Conservation (phyloP, 2,113 vertebrate genomes). For the Mugil cephalus region DNA sequence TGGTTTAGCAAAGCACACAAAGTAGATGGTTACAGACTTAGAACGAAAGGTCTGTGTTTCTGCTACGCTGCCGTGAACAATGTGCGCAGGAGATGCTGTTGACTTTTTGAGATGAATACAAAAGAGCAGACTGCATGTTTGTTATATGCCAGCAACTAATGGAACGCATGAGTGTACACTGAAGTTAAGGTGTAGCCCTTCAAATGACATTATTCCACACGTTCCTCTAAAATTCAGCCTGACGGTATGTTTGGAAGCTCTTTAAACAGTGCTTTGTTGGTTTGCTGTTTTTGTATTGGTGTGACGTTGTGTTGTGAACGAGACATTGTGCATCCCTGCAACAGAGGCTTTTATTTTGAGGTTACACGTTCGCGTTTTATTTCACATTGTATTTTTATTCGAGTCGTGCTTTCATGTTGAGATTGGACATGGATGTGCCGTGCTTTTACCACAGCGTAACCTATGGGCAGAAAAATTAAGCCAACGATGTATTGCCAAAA, state of each 20-base stretch:
- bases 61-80: conserved; percentile 4
- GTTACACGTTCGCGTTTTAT: no score
- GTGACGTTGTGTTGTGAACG: neutral
- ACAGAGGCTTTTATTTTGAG: no score
- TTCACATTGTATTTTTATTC: no score
- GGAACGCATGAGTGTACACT: neutral
- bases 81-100: conserved; percentile 14
- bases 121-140: neutral
- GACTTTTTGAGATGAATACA: conserved; percentile 9
- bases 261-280: neutral
- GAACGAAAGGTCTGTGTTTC: conserved; percentile 28
- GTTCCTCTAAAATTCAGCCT: neutral
- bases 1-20: conserved; percentile 40
- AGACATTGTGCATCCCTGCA: no score
- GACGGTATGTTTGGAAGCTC: neutral
- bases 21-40: conserved; percentile 50
- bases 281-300: neutral
- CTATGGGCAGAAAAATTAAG: no score
- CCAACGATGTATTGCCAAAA: no score
- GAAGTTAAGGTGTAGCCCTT: neutral
- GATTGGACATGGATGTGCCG: no score
- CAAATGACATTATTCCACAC: neutral
- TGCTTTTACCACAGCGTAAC: no score
- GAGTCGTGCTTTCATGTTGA: no score
- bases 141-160: neutral